Evolutionary conservation across 2,888 invertebrate genomes (phyloP), one percentile per base, ranked within the genome.

Genomic region (Yponomeuta sedellus): DNA sequence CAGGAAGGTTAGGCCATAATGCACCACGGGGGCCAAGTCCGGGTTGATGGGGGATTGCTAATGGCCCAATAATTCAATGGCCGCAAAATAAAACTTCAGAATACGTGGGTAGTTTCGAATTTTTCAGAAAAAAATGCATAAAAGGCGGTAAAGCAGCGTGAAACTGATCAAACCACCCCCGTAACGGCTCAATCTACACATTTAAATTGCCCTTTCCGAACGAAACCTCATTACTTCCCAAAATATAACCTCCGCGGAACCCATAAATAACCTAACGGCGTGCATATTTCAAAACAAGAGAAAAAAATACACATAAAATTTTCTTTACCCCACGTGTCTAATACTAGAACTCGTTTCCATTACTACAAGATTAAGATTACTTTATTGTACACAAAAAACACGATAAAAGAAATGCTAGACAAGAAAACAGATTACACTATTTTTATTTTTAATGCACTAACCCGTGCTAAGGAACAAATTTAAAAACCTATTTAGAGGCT

Each of bases 241-340:
- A 88, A 87, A 88, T 87, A 85, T 88, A 90, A 89, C 89, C 89
- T 89, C 89, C 85, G 86, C 87, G 89, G 89, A 83, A 81, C 81
- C 86, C 82, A 89, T 91, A 91, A 91, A 91, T 91, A 90, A 88
- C 79, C 78, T 85, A 90, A 90, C 87, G 86, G 88, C 82, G 86
- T 82, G 86, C 90, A 90, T 90, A 91, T 90, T 90, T 91, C 90
- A 90, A 88, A 90, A 90, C 90, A 89, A 88, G 83, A 85, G 88
- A 86, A 82, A 85, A 83, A 86, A 86, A 82, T 85, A 86, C 83
- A 89, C 88, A 88, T 88, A 89, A 90, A 87, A 90, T 86, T 61
- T 88, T 87, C 86, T 87, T 80, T 83, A 80, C 83, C 83, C 86
- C 84, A 81, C 84, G 86, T 84, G 79, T 86, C 86, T 90, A 89